Conservation (phyloP, 2,797 vertebrate species). For the Tinamus major region DNA sequence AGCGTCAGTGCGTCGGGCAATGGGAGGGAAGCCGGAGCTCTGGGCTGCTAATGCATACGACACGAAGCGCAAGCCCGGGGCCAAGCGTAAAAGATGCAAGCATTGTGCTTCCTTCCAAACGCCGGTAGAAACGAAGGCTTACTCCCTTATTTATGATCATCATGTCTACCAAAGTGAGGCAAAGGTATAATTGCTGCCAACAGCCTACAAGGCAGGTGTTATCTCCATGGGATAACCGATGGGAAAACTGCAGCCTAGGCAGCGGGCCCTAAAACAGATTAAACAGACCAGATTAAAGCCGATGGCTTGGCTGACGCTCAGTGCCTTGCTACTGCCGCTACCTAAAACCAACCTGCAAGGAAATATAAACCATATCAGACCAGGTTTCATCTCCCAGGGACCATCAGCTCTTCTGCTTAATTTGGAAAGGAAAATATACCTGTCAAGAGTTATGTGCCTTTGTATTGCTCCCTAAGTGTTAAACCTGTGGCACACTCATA, state of each 20-base stretch:
- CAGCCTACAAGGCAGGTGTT: background rate
- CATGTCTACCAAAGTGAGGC: background rate
- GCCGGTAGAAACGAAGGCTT: background rate
- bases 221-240: background rate
- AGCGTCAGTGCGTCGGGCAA: fast-evolving
- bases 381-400: background rate
- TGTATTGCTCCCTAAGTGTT: background rate
- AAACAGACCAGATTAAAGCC: background rate
- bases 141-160: background rate
- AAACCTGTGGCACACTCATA: background rate
- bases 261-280: background rate
- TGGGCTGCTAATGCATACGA: fast-evolving
- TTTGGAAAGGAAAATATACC: background rate
- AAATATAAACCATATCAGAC: background rate
- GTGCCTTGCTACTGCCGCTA: background rate
- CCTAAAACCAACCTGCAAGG: fast-evolving
- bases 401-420: background rate
- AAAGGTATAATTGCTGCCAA: background rate
- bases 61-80: background rate
- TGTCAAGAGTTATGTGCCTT: background rate
- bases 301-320: background rate
- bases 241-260: background rate
- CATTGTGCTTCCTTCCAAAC: background rate
- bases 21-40: background rate
- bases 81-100: background rate